Evolutionary conservation across 35 echinoderm and acorn worm species (phyloP), one percentile per base, ranked within the genome.

Genomic region (Apostichopus parvimensis): DNA sequence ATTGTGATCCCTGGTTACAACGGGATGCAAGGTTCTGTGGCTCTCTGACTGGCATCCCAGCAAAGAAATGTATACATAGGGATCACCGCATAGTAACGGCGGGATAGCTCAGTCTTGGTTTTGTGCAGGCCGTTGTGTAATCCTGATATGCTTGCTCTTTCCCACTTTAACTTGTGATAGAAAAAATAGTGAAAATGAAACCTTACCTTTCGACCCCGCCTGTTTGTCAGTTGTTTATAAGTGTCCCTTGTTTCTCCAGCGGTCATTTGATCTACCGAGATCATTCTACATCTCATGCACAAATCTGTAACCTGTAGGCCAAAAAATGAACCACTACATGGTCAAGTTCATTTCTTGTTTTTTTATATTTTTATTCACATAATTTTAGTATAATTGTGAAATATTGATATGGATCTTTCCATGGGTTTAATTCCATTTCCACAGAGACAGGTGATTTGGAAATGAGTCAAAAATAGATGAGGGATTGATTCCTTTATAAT

Each of bases 231-330:
- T 72, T 93, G 92, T 56, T 53, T 77, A 54, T 96, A 73, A 18
- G 97, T 91, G 59, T 99, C 97, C 72, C 80, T 96, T 23, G 93
- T 91, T 82, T 92, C 95, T 17, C 85, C 92, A 17, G 91, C 97
- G 20, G 93, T 92, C 56, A 93, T 92, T 45, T 96, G 97, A 86
- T 99, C 91, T 15, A 99, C 91, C 56, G 94, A 94, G n/a, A 98
- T 92, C 97, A 98, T 96, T 76, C 94, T 95, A 78, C 97, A 98
- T 78, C 97, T 87, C 20, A 83, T 88, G 79, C 97, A 98, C 9
- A 79, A 57, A 65, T 93, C 95, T 57, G 87, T 91, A 72, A 95
- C 93, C 97, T 99, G 62, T 2, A 54, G 9, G 34, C 7, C 17
- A 52, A 2, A 28, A 23, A 25, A 57, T 28, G 13, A 80, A 28